Evolutionary conservation across 2,797 vertebrate species (phyloP).

Genomic region (Acestrorhynchus altus): DNA sequence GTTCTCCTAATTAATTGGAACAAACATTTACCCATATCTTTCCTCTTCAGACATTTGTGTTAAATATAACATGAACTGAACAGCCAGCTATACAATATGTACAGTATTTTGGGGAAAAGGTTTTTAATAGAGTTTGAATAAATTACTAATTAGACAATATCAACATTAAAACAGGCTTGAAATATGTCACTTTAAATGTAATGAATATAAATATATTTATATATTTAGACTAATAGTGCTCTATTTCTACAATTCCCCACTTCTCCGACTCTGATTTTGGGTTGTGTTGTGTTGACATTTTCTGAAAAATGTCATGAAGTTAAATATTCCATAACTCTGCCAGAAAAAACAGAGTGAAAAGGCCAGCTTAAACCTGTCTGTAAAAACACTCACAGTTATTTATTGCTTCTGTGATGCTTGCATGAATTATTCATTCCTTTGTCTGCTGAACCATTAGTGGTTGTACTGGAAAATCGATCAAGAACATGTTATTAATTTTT

Average conservation of each 20-base stretch:
- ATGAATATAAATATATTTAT: too few species aligned
- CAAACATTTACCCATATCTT: too few species aligned
- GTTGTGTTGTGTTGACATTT: conserved; percentile 14
- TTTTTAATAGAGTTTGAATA: too few species aligned
- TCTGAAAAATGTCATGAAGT: conserved; percentile 27
- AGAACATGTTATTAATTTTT: not conserved
- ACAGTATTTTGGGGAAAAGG: too few species aligned
- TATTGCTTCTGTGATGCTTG: not conserved
- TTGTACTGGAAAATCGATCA: conserved; percentile 19
- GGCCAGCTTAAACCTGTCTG: conserved; percentile 39
- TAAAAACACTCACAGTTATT: conserved; percentile 23
- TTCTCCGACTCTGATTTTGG: not conserved
- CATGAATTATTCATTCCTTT: conserved; percentile 16
- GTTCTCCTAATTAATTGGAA: too few species aligned
- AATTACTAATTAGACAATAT: too few species aligned
- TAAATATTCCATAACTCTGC: conserved; percentile 38
- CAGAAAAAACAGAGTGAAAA: conserved; percentile 34
- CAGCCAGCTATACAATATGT: too few species aligned
- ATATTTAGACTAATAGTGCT: too few species aligned
- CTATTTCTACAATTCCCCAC: not conserved
- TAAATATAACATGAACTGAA: too few species aligned
- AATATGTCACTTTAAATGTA: too few species aligned
- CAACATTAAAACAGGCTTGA: too few species aligned
- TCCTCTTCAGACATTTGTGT: too few species aligned
- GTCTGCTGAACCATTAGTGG: conserved; percentile 8